Evolutionary conservation across 2,113 vertebrate species (phyloP).

Genomic region (Sisor rabdophorus): DNA sequence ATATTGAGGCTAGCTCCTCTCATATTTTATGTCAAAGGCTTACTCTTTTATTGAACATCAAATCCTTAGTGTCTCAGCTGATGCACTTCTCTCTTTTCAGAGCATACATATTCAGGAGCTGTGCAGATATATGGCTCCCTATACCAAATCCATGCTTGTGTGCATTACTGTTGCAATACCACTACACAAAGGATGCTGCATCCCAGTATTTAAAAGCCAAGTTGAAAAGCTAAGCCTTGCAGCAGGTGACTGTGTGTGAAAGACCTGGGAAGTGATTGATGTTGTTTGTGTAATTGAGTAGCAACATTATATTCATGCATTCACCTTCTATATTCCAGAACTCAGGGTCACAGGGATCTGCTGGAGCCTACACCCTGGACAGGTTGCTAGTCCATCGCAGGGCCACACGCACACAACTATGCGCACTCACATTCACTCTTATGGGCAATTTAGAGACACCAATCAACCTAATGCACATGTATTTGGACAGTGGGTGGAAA

Average conservation of each 20-base stretch:
- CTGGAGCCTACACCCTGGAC: no score
- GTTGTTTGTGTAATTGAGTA: no score
- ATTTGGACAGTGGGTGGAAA: no score
- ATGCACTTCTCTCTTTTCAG: slow-evolving; percentile 53
- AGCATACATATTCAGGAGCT: slow-evolving; percentile 71
- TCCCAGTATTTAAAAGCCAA: slow-evolving; percentile 68
- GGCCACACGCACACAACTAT: no score
- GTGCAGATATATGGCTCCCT: slow-evolving; percentile 51
- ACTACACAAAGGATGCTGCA: slow-evolving; percentile 61
- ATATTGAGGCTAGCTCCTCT: slow-evolving; percentile 72
- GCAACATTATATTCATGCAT: no score
- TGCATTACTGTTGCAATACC: slow-evolving; percentile 68
- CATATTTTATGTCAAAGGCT: slow-evolving; percentile 74
- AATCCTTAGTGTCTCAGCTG: slow-evolving; percentile 71
- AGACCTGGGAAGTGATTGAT: no score
- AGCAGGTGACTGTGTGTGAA: slow-evolving; percentile 42
- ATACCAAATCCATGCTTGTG: slow-evolving; percentile 64
- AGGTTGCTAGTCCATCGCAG: no score
- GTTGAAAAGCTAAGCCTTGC: slow-evolving; percentile 55
- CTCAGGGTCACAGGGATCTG: no score
- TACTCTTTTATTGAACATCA: slow-evolving; percentile 77
- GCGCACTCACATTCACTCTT: no score
- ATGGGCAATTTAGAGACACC: no score
- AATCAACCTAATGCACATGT: no score
- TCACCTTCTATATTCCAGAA: no score